Base-by-base conservation (phyloP, 1,140 invertebrate species). In the Delia radicum region DNA sequence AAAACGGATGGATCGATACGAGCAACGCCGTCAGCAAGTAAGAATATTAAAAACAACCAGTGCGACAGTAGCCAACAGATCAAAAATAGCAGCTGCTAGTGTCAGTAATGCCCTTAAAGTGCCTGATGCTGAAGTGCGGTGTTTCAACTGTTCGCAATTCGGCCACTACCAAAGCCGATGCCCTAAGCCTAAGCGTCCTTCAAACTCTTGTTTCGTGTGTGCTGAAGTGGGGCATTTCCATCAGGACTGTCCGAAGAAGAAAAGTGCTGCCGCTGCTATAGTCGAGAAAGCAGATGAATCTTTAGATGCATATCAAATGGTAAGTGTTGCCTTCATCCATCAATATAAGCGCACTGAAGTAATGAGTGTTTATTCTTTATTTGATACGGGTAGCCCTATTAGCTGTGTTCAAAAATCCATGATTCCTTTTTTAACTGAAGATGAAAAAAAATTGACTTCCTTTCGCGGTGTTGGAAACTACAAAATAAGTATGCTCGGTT, bases 351-450 rank as follows among this genome's bases (percentile, higher is more conserved):
- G 29, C 8, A 33, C 65, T 69, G 24, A 31, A 21, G 15, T 18
- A 21, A 18, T 5, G 2, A 21, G 10, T 7, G 3, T 69, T 69
- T 69, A 7, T 69, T 69, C 65, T 33, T 18, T 69, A 10, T 21
- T 69, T n/a, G 65, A 69, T 24, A 69, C 65, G 2, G 65, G 65
- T 69, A 69, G 65, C 65, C 65, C 15, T 21, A 18, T 29, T 69
- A 69, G 65, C 21, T 69, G 18, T 33, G 13, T 69, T 3, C 33
- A 33, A 18, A 21, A 33, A 33, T n/a, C 29, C 8, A 18, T 69
- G 21, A 26, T 69, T 3, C 29, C 29, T 5, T 33, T 69, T 13
- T 21, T 18, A 4, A 18, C 21, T 10, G 18, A 26, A 24, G 10
- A 33, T 21, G 21, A 18, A n/a, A 18, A 12, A 18, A 33, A 12